These are phyloP conservation scores for Danio jaintianensis DNA, from an alignment of 2,797 vertebrate genomes.

Conservation along the genomic window DNA sequence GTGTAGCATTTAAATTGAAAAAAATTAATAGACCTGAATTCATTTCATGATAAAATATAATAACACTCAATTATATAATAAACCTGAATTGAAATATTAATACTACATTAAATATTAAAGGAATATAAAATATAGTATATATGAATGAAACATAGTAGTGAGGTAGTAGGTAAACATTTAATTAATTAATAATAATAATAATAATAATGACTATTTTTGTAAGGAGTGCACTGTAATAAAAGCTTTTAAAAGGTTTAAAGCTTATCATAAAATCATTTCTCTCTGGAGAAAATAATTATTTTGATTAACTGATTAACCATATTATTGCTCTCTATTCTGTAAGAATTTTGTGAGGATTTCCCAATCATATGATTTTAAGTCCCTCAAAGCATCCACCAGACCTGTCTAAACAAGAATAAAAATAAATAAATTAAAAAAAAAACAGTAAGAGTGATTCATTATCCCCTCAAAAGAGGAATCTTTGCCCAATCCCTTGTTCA, in stretches of 20 bases:
- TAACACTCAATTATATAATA: background rate
- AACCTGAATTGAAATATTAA: background rate
- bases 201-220: too few relatives aligned
- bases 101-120: background rate
- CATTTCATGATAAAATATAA: background rate
- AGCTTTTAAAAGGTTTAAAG: background rate
- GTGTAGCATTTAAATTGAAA: background rate
- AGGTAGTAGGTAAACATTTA: too few relatives aligned
- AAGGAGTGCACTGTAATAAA: too few relatives aligned
- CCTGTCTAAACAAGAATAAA: slow-evolving; percentile 53
- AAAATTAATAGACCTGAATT: background rate
- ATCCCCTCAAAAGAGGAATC: slow-evolving; percentile 48
- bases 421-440: slow-evolving; percentile 41
- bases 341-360: background rate
- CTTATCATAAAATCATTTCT: background rate
- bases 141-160: too few relatives aligned
- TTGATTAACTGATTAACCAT: background rate
- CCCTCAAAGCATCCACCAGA: slow-evolving; percentile 44
- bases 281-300: background rate
- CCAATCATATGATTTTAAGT: slow-evolving; percentile 11
- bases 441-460: slow-evolving; percentile 59
- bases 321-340: background rate
- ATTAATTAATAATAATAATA: too few relatives aligned
- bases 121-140: too few relatives aligned
- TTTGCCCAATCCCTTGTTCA: slow-evolving; percentile 35